Conservation (phyloP, 2,797 vertebrate genomes). For the Carapus acus region DNA sequence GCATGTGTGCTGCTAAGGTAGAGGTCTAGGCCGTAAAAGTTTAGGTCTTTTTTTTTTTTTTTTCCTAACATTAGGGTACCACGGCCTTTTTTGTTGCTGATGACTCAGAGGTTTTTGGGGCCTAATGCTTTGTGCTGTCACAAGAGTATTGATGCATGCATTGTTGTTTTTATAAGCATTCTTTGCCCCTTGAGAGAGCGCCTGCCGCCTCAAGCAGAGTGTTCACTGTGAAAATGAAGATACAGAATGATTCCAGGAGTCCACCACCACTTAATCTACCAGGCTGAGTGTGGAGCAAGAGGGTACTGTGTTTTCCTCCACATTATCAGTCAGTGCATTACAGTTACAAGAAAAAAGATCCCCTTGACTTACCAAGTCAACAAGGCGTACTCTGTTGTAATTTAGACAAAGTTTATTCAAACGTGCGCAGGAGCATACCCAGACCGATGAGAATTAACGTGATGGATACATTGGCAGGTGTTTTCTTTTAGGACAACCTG, state of each 20-base stretch:
- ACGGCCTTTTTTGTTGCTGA: conserved; percentile 38
- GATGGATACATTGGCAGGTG: conserved; percentile 27
- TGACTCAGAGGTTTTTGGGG: conserved; percentile 43
- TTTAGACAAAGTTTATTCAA: conserved; percentile 23
- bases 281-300: background rate
- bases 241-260: conserved; percentile 13
- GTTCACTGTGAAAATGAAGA: conserved; percentile 1
- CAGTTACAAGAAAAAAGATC: background rate
- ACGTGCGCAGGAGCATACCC: conserved; percentile 18
- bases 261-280: conserved; percentile 6
- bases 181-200: conserved; percentile 24
- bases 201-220: conserved; percentile 2
- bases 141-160: conserved; percentile 39
- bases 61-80: conserved; percentile 37
- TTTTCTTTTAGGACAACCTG: no score
- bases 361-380: conserved; percentile 13
- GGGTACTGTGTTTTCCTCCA: conserved; percentile 3
- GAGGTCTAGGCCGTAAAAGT: conserved; percentile 35
- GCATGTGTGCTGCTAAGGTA: conserved; percentile 32
- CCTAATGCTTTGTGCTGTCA: conserved; percentile 46
- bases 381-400: conserved; percentile 17
- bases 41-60: conserved; percentile 13
- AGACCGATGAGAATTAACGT: conserved; percentile 38
- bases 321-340: conserved; percentile 4
- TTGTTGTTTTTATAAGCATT: conserved; percentile 44